Conservation (phyloP, 1,140 invertebrate species). For the Brachystomella parvula region DNA sequence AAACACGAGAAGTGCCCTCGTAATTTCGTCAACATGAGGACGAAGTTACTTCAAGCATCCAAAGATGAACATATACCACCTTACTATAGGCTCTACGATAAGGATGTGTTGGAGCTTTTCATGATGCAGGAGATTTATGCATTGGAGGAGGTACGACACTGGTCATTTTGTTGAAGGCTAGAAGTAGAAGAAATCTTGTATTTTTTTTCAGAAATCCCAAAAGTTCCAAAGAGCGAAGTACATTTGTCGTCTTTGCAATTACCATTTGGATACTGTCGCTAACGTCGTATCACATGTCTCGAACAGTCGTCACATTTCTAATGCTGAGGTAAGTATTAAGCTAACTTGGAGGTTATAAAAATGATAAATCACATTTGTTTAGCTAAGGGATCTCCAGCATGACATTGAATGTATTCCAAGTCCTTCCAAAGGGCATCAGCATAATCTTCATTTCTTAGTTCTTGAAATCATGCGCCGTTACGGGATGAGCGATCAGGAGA, state of each 20-base stretch:
- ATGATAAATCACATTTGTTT: background rate
- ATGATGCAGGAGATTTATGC: too few relatives aligned
- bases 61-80: too few relatives aligned
- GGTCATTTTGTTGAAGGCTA: too few relatives aligned
- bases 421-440: background rate
- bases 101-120: too few relatives aligned
- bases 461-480: background rate
- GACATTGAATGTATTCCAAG: background rate
- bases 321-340: constrained; percentile 20
- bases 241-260: constrained; percentile 32
- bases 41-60: too few relatives aligned
- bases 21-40: too few relatives aligned
- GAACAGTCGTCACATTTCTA: constrained; percentile 15
- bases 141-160: too few relatives aligned
- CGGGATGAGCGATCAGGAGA: constrained; percentile 3
- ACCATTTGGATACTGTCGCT: constrained; percentile 31
- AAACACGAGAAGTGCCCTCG: too few relatives aligned
- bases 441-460: background rate
- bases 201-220: constrained; percentile 27
- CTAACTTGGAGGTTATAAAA: background rate
- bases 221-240: constrained; percentile 34
- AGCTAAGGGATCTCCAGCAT: background rate
- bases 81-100: too few relatives aligned
- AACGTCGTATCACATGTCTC: constrained; percentile 23
- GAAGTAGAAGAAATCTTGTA: too few relatives aligned